Evolutionary conservation across 2,797 vertebrate genomes (phyloP), one percentile per base, ranked within the genome.

Genomic region (Neoniphon sammara): DNA sequence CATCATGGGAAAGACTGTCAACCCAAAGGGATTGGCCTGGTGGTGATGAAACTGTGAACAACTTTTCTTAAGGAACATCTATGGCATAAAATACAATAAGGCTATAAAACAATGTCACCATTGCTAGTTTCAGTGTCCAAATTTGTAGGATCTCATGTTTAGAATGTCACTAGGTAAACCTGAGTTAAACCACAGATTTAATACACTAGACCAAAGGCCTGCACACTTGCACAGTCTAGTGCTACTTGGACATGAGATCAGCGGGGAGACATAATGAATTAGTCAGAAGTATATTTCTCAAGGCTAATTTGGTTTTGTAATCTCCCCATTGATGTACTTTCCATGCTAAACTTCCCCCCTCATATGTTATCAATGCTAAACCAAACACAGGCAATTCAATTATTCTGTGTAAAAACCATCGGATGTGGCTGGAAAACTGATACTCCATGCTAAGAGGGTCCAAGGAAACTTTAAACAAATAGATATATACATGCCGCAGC

Each of bases 301-400:
- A 54, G 36, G 66, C 60, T 44, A 27, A 87, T 74, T 83, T 76
- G 61, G 52, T 67, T 78, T 76, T 59, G 54, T 75, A 77, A 81
- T 81, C 60, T 63, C 59, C 57, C 59, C 49, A 54, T 61, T 71
- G 66, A 73, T 81, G 72, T 62, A 18, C 27, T 82, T 70, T 69
- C 52, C 66, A 67, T 46, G 65, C 47, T 34, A 53, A 3, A 77
- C 75, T 66, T 83, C 72, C 58, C 52, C 39, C 65, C 64, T 77
- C 63, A 69, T n/a, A 66, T 67, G 74, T 76, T 80, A 77, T 82
- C 72, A 75, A 75, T 63, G 60, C 76, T 46, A 68, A 50, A 89
- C 87, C 76, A 81, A 82, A 89, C 65, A 66, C 66, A 53, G 62
- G 23, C 39, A 57, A 83, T 63, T 60, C n/a, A 82, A 59, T 87